phyloP scores from a whole-genome alignment of 2,113 vertebrate species.

The Paedocypris sp. region DNA sequence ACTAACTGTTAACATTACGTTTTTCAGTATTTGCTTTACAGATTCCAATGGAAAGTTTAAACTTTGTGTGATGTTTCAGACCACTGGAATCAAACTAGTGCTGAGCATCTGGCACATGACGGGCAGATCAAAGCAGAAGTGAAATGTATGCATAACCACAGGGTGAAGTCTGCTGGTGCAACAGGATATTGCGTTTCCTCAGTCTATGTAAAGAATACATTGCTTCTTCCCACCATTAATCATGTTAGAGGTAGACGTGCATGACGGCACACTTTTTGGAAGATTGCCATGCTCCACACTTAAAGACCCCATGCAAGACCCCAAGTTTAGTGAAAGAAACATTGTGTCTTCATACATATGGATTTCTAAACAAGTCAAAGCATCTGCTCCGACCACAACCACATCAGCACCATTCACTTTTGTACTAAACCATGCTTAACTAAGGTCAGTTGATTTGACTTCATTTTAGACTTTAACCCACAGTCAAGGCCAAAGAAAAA shows the following conservation, averaged over 20 bases:
- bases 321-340: neutral
- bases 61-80: conserved; percentile 6
- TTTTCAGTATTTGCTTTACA: neutral
- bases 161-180: conserved; percentile 33
- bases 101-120: conserved; percentile 24
- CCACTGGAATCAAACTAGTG: conserved; percentile 17
- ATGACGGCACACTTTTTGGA: neutral
- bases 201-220: conserved; percentile 55
- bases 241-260: conserved; percentile 27
- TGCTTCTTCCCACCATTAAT: conserved; percentile 44
- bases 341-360: conserved; percentile 1
- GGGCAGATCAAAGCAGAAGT: conserved; percentile 43
- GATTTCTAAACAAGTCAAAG: neutral
- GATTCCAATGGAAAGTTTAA: neutral
- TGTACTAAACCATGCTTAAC: neutral
- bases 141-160: conserved; percentile 11
- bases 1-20: too few relatives aligned
- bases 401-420: conserved; percentile 9
- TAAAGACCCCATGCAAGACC: neutral
- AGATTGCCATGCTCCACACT: conserved; percentile 4
- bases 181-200: conserved; percentile 63
- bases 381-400: conserved; percentile 7
- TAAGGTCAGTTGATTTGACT: conserved; percentile 6
- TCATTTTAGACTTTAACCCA: neutral
- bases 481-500: too few relatives aligned